Evolutionary conservation across 53 echinoderm and acorn worm genomes (phyloP).

Genomic region (Echinarachnius parma): DNA sequence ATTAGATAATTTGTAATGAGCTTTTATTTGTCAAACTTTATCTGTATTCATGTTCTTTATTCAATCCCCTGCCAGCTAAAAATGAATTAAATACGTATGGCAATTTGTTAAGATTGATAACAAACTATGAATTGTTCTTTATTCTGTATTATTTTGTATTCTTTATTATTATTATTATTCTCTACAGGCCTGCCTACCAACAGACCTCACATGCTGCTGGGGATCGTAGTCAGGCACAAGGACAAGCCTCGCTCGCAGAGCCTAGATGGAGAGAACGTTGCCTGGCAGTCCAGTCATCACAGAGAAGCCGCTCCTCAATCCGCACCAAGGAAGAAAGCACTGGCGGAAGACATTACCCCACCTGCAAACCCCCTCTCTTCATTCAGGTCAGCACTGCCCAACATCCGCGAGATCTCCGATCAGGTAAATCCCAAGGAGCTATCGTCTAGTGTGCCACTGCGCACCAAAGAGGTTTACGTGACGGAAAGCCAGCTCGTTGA

Average conservation of each 20-base stretch:
- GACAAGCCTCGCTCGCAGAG: slow-evolving; percentile 66
- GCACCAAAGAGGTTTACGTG: slow-evolving; percentile 42
- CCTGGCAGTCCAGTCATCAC: slow-evolving; percentile 10
- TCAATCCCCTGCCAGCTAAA: too few relatives aligned
- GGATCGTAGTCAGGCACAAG: slow-evolving; percentile 76
- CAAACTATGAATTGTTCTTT: too few relatives aligned
- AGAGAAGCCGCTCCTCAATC: slow-evolving; percentile 24
- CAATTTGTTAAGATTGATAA: too few relatives aligned
- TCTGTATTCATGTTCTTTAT: neutral
- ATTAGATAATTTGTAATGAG: too few relatives aligned
- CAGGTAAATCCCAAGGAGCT: slow-evolving; percentile 17
- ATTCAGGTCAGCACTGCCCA: slow-evolving; percentile 5
- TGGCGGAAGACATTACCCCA: slow-evolving; percentile 27
- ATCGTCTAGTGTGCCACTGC: slow-evolving; percentile 14
- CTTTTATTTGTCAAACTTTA: too few relatives aligned
- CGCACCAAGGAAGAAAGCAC: slow-evolving; percentile 14
- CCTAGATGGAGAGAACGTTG: slow-evolving; percentile 34
- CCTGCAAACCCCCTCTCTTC: slow-evolving; percentile 29
- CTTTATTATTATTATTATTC: neutral
- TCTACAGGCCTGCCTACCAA: slow-evolving; percentile 66
- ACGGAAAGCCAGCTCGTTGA: slow-evolving; percentile 69
- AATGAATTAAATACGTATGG: too few relatives aligned
- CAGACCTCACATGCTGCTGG: slow-evolving; percentile 87
- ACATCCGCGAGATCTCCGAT: slow-evolving; percentile 21
- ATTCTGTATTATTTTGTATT: too few relatives aligned